Evolutionary conservation across 2,113 vertebrate species (phyloP).

Genomic region (Microcebus tavaratra): DNA sequence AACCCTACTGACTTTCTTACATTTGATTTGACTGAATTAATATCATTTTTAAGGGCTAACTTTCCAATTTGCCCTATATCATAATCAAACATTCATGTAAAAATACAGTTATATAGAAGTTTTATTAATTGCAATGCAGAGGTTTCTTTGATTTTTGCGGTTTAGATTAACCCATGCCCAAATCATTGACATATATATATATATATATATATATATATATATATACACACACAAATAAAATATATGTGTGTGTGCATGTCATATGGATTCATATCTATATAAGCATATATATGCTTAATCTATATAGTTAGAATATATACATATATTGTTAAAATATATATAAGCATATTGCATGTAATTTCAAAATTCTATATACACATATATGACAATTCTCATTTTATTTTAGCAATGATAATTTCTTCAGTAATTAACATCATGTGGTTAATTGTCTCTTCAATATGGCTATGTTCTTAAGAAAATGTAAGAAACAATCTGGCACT

Average conservation of each 20-base stretch:
- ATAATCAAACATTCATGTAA: background rate
- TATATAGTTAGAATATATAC: background rate
- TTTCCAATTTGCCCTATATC: background rate
- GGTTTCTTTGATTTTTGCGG: background rate
- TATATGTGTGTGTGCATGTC: background rate
- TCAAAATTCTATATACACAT: conserved; percentile 2
- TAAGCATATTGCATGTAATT: background rate
- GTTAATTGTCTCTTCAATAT: conserved; percentile 62
- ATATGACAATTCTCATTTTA: conserved; percentile 25
- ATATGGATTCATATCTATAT: background rate
- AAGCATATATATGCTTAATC: background rate
- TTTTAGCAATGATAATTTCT: conserved; percentile 39
- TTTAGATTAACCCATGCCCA: background rate
- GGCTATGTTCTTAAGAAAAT: conserved; percentile 51
- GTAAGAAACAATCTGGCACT: conserved; percentile 55
- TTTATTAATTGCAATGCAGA: background rate
- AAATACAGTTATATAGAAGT: background rate
- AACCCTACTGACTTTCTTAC: background rate
- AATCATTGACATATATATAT: background rate
- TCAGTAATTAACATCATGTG: conserved; percentile 53
- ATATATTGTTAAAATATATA: background rate
- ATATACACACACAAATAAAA: no score
- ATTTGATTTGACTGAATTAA: background rate
- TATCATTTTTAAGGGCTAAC: background rate
- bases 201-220: no score